Base-by-base conservation (phyloP, 2,888 invertebrate species). In the Boloria euphrosyne region DNA sequence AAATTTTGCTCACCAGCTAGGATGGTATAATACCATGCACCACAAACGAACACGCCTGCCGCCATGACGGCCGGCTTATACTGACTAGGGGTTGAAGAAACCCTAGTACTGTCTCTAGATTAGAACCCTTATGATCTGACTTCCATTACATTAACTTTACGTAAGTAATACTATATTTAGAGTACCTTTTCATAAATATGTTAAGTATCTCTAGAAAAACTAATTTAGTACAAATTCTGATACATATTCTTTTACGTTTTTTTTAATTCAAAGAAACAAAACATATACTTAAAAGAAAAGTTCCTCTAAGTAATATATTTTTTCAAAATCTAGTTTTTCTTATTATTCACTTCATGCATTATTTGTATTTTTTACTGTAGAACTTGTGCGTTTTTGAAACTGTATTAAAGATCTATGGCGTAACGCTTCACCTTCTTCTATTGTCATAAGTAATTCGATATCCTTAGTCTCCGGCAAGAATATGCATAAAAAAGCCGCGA, bases 391-490 rank as follows among this genome's bases (percentile, higher is more conserved):
- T 31, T 7, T 31, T 31, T 7, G 31, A 31, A 31, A 31, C 31
- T 31, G 31, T 7, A 7, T 31, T 10, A 38, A 38, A 10, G 31
- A 38, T 38, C 10, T 38, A 38, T 10, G 31, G 10, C 31, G 31
- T 38, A 38, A 38, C 31, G 31, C 31, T 44, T 96, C 96, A 1
- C 95, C 95, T 78, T 97, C 96, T 78, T 95, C 95, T 61, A 97
- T 89, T 0, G 96, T 96, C 80, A 95, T 96, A 10, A 96, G 94
- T 53, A 97, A 83, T 63, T 94, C 93, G 73, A 95, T 94, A 71
- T 95, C 94, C 76, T 95, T 93, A 1, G 97, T 97, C 91, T 97
- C 97, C 1, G 97, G 97, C 62, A 97, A 82, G 47, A 95, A 83
- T 0, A 95, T 76, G 71, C 95, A 94, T 5, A 96, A 81, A 0